phyloP scores from a whole-genome alignment of 2,888 invertebrate genomes.

The Eudemis profundana region DNA sequence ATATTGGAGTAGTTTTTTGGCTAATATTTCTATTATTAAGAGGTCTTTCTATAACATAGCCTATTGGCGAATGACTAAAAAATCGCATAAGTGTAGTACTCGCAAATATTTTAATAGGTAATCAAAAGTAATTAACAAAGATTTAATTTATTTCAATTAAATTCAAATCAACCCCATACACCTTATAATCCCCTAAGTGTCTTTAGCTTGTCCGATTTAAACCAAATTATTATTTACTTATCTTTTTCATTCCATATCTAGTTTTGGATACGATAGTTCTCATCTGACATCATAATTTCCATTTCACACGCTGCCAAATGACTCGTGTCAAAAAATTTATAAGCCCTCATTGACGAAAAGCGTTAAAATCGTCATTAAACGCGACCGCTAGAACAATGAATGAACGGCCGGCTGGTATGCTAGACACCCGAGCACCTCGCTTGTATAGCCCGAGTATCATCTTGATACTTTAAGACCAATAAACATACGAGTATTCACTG shows the following conservation, averaged over 20 bases:
- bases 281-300: conserved; percentile 16
- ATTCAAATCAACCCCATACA: too few species aligned
- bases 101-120: too few species aligned
- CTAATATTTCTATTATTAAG: too few species aligned
- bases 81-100: too few species aligned
- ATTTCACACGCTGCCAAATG: conserved; percentile 43
- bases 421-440: conserved; percentile 59
- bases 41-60: too few species aligned
- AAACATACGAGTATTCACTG: not conserved
- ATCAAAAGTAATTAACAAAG: too few species aligned
- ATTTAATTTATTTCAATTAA: too few species aligned
- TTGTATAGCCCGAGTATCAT: conserved; percentile 43
- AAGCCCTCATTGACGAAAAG: conserved; percentile 36
- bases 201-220: too few species aligned
- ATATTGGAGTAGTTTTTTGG: too few species aligned
- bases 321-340: conserved; percentile 41
- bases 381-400: conserved; percentile 61
- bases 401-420: conserved; percentile 57
- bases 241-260: not conserved
- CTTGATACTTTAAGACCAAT: conserved; percentile 55
- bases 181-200: too few species aligned
- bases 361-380: conserved; percentile 43
- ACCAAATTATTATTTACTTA: not conserved
- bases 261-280: not conserved
- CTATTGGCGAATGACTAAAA: too few species aligned